Conservation (phyloP, 2,797 vertebrate genomes). For the Australoheros facetus region DNA sequence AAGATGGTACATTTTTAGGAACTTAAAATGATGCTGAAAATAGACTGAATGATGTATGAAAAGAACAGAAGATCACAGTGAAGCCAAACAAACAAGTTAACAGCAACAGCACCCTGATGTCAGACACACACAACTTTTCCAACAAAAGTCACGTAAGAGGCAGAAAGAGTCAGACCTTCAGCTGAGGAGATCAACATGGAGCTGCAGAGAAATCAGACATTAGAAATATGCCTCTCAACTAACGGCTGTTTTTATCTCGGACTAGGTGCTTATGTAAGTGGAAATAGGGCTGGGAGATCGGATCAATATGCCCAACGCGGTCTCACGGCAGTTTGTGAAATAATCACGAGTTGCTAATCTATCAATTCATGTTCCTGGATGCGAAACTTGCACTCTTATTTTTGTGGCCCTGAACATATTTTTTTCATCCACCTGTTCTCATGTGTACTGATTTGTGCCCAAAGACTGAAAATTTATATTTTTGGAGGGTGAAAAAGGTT, state of each 20-base stretch:
- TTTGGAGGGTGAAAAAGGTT: no score
- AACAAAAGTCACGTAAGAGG: neutral
- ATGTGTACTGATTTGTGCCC: no score
- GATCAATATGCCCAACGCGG: neutral
- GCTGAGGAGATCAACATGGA: neutral
- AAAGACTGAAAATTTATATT: no score
- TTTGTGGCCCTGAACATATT: no score
- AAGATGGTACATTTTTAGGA: constrained; percentile 10
- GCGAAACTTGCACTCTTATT: no score
- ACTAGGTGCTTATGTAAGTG: neutral
- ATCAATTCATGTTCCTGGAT: no score
- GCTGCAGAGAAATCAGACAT: constrained; percentile 11
- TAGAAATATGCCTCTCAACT: neutral
- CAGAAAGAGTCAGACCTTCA: constrained; percentile 1
- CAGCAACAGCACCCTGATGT: constrained; percentile 1
- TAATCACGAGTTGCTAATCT: no score
- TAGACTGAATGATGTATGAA: neutral
- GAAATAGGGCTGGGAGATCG: neutral
- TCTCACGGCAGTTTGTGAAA: neutral
- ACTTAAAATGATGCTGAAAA: constrained; percentile 18
- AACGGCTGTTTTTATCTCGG: neutral
- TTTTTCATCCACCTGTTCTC: no score
- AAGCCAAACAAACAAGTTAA: constrained; percentile 17
- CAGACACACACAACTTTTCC: constrained; percentile 6
- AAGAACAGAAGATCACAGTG: neutral